Evolutionary conservation across 1,140 invertebrate genomes (phyloP).

Genomic region (Condylostylus longicornis): DNA sequence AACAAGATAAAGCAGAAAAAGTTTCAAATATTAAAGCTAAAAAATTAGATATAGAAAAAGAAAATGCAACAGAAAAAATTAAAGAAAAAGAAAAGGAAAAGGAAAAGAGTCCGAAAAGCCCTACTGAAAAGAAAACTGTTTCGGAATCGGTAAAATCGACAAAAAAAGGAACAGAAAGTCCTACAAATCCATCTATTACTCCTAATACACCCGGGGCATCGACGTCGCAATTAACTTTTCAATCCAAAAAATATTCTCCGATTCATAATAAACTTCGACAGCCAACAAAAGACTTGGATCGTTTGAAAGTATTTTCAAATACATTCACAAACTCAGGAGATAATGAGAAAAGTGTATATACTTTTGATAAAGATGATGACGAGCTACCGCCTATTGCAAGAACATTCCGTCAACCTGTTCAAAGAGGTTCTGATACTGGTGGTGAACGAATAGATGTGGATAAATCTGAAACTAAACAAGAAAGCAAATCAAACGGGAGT

Average conservation of each 20-base stretch:
- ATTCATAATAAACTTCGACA: neutral
- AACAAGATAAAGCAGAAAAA: neutral
- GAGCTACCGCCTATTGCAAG: slow-evolving; percentile 29
- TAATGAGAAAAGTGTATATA: slow-evolving; percentile 55
- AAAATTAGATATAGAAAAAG: neutral
- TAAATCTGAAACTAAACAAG: slow-evolving; percentile 1
- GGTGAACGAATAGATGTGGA: slow-evolving; percentile 13
- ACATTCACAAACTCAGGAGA: slow-evolving; percentile 44
- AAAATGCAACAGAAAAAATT: neutral
- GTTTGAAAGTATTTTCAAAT: slow-evolving; percentile 8
- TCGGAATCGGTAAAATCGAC: no score
- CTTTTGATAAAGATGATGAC: slow-evolving; percentile 49
- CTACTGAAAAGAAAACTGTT: no score
- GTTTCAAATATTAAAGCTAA: neutral
- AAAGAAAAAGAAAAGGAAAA: neutral
- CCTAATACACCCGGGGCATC: neutral
- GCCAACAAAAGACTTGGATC: neutral
- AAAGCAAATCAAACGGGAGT: slow-evolving; percentile 5
- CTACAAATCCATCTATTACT: slow-evolving; percentile 16
- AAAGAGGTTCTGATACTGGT: slow-evolving; percentile 9
- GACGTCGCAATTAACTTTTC: no score
- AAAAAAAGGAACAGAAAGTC: slow-evolving; percentile 26
- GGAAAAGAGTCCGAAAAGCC: neutral
- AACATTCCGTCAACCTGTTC: slow-evolving; percentile 21
- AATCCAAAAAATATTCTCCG: no score